These are phyloP conservation scores for Eulacestoma nigropectus DNA, from an alignment of 2,113 vertebrate genomes.

Conservation along the genomic window DNA sequence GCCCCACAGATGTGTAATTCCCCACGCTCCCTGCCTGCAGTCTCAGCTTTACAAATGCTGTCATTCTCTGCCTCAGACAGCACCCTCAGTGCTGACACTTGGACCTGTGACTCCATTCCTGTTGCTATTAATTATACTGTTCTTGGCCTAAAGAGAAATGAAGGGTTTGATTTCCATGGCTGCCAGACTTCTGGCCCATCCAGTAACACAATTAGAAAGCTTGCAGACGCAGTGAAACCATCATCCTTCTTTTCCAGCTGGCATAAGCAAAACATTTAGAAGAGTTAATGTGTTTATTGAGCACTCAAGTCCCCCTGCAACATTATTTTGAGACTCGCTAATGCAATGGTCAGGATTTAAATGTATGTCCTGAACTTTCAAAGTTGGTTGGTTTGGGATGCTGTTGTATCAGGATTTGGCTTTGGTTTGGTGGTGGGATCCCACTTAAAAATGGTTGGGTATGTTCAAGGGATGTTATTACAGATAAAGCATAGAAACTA, in stretches of 20 bases:
- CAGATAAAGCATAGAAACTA: neutral
- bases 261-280: neutral
- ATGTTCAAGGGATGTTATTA: neutral
- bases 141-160: neutral
- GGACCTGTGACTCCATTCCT: neutral
- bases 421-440: neutral
- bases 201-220: neutral
- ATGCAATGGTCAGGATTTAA: neutral
- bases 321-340: neutral
- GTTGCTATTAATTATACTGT: neutral
- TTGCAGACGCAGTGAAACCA: neutral
- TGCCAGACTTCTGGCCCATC: neutral
- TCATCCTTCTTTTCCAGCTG: constrained; percentile 11
- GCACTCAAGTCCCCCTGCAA: neutral
- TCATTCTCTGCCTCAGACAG: neutral
- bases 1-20: neutral
- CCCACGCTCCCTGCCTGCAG: neutral
- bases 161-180: neutral
- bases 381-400: neutral
- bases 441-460: neutral
- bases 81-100: neutral
- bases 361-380: neutral
- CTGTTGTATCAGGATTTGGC: neutral
- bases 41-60: neutral
- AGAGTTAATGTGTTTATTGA: neutral